phyloP scores from a whole-genome alignment of 2,888 invertebrate species.

The Congeria kusceri region DNA sequence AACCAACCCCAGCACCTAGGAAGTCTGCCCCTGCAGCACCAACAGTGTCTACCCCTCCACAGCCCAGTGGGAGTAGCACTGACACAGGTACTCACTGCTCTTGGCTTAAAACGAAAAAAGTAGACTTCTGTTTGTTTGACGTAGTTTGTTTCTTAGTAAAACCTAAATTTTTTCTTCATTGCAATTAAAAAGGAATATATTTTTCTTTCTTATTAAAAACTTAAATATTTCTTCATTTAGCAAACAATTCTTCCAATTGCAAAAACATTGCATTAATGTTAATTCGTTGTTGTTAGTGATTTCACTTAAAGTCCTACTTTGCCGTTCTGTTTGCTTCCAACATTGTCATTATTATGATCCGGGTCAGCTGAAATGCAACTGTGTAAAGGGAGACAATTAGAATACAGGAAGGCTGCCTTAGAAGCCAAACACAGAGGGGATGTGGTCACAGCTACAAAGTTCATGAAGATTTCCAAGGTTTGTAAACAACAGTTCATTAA shows the following conservation, averaged over 20 bases:
- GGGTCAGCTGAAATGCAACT: conserved; percentile 39
- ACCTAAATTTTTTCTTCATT: too few relatives aligned
- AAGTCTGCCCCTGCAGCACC: conserved; percentile 51
- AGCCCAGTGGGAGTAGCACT: too few relatives aligned
- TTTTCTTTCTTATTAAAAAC: too few relatives aligned
- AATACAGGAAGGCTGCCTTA: conserved; percentile 95
- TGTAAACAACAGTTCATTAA: conserved; percentile 85
- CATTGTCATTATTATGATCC: background rate
- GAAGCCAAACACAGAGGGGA: conserved; percentile 93
- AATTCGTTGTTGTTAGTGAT: too few relatives aligned
- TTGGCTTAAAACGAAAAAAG: conserved; percentile 1
- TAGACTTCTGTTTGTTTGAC: background rate
- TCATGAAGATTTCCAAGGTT: conserved; percentile 94
- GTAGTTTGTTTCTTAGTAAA: too few relatives aligned
- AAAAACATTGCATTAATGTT: too few relatives aligned
- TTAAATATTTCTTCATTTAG: too few relatives aligned
- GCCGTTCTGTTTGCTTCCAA: too few relatives aligned
- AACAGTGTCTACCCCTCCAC: background rate
- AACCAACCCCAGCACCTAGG: conserved; percentile 52
- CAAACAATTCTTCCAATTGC: too few relatives aligned
- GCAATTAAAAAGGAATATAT: too few relatives aligned
- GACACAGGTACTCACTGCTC: too few relatives aligned
- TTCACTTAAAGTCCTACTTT: too few relatives aligned
- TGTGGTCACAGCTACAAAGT: conserved; percentile 93
- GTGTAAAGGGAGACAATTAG: conserved; percentile 90